Base-by-base conservation (phyloP, 2,888 invertebrate species). In the Platycnemis pennipes region DNA sequence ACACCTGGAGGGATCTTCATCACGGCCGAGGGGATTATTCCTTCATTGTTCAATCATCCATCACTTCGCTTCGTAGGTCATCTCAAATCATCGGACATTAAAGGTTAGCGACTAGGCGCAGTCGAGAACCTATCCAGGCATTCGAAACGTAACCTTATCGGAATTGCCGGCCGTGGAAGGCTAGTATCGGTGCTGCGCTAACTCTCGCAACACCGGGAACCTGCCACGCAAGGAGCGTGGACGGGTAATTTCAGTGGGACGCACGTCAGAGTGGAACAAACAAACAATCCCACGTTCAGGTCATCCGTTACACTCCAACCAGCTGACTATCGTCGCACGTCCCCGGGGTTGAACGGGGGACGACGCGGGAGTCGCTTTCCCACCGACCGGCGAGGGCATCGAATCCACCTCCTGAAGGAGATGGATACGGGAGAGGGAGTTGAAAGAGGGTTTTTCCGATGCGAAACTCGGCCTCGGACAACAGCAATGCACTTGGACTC, bases 381-480 rank as follows among this genome's bases (percentile, higher is more conserved):
- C 77, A 37, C 37, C 77, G 77, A 16, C 37, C 31, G 7, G 37
- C 31, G 63, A 22, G 26, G 63, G 63, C 63, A 77, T 77, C 37
- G 37, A 31, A 37, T 77, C 37, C 77, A 77, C 37, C 37, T 3
- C 13, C 37, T 37, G 0, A 1, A 2, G 37, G 37, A 37, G 77
- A 26, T n/a, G 31, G 49, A 69, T 0, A 69, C 2, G 69, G 13
- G 31, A 3, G 56, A 19, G 56, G 56, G 3, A 3, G 22, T 22
- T 3, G 26, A 26, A 26, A 26, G 77, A 77, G 37, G 7, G 7
- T 3, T 37, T 77, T 77, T 77, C 77, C 77, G 77, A 77, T 77
- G 37, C 31, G 77, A 77, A 77, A 77, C 77, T 77, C 77, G 37
- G 77, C 77, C 77, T 77, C 77, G 77, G 77, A 77, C 77, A 77